A percentile compares a stretch with the other conserved stretches of the same genome.
Evolutionary conservation across 1,140 invertebrate genomes (phyloP).

Genomic region (Meteorus sp.): DNA sequence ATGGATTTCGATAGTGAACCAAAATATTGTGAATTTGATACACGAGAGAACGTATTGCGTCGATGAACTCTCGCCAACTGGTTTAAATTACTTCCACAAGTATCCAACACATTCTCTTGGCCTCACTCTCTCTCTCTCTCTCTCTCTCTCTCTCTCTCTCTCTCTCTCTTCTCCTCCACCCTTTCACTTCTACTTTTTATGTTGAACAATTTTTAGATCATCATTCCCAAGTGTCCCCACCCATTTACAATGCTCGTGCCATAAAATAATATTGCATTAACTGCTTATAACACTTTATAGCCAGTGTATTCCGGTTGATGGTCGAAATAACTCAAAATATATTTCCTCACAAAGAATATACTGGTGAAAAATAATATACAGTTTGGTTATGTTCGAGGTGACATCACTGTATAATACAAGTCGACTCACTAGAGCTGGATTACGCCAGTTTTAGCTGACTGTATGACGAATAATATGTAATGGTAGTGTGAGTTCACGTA

Average conservation of each 20-base stretch:
- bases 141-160: conserved; percentile 1
- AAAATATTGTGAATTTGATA: not conserved
- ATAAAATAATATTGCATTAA: not conserved
- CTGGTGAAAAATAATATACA: not conserved
- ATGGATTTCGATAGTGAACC: not conserved
- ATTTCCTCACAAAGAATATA: not conserved
- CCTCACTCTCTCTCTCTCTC: conserved; percentile 5
- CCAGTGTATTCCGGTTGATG: not conserved
- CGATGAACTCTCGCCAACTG: conserved; percentile 1
- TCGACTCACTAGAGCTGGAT: too few relatives aligned
- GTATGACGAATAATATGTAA: too few relatives aligned
- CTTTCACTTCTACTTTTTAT: conserved; percentile 1
- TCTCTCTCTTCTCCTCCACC: conserved; percentile 8
- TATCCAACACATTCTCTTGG: too few relatives aligned
- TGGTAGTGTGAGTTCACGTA: too few relatives aligned
- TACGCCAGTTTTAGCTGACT: too few relatives aligned
- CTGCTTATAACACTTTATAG: not conserved
- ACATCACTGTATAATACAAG: not conserved
- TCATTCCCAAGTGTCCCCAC: too few relatives aligned
- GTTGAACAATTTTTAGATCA: too few relatives aligned
- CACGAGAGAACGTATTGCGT: not conserved
- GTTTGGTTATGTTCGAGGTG: too few relatives aligned
- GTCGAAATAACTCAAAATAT: not conserved
- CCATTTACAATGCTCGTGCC: not conserved
- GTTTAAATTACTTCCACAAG: not conserved